phyloP scores from a whole-genome alignment of 2,113 vertebrate species.

The Prunella himalayana region DNA sequence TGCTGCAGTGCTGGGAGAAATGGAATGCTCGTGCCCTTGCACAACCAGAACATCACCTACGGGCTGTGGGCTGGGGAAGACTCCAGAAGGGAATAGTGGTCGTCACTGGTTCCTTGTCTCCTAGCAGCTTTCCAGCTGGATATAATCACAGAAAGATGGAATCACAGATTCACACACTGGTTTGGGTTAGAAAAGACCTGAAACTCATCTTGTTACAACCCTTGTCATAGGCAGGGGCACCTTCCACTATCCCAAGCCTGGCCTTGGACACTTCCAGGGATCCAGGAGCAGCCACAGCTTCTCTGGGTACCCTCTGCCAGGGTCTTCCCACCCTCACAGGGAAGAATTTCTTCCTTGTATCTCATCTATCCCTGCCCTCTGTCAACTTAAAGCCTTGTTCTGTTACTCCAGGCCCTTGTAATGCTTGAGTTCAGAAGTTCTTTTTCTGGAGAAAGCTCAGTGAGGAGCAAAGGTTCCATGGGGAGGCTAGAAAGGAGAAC shows the following conservation, averaged over 20 bases:
- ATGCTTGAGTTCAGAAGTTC: not conserved
- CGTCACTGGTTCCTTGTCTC: not conserved
- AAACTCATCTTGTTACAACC: not conserved
- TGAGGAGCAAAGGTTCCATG: not conserved
- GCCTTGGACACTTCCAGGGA: not conserved
- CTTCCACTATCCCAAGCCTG: not conserved
- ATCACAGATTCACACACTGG: not conserved
- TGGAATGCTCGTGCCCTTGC: fast-evolving
- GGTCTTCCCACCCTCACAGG: too few species aligned
- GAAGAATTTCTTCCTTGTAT: not conserved
- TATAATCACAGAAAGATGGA: not conserved
- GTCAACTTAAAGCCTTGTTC: not conserved
- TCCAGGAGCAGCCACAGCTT: not conserved
- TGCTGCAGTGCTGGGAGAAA: not conserved
- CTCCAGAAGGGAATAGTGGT: not conserved
- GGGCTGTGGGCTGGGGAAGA: fast-evolving
- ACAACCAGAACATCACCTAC: not conserved
- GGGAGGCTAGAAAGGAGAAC: not conserved
- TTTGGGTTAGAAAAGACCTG: not conserved
- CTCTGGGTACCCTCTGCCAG: not conserved
- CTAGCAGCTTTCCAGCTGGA: not conserved
- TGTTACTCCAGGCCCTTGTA: not conserved
- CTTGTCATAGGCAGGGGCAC: not conserved
- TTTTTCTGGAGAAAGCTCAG: not conserved
- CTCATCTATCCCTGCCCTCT: not conserved